Conservation (phyloP, 1,140 invertebrate species). For the Latrodectus geometricus region DNA sequence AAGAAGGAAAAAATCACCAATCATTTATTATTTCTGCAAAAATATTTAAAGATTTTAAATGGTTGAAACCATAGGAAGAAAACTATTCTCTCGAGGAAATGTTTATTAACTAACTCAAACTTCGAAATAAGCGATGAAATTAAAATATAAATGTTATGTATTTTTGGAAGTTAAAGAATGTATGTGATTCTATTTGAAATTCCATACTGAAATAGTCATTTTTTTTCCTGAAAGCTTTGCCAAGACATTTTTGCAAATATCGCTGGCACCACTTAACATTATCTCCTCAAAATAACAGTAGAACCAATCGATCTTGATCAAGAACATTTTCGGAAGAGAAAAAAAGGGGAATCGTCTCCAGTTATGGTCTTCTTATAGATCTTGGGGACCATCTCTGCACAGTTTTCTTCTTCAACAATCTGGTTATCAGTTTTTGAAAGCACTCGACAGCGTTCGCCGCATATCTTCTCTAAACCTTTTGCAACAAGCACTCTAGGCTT, state of each 20-base stretch:
- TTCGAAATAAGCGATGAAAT: no score
- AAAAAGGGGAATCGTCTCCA: not conserved
- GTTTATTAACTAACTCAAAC: no score
- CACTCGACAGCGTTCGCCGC: not conserved
- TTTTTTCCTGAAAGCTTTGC: constrained; percentile 21
- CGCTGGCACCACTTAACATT: constrained; percentile 16
- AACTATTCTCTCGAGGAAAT: no score
- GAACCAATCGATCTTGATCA: constrained; percentile 36
- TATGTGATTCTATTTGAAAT: no score
- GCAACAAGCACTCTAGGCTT: not conserved
- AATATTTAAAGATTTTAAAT: no score
- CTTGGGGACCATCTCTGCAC: constrained; percentile 9
- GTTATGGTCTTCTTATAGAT: constrained; percentile 11
- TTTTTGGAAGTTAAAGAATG: no score
- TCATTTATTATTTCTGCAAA: no score
- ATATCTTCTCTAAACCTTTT: not conserved
- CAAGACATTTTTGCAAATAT: constrained; percentile 28
- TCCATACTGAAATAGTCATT: not conserved
- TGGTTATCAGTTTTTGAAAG: constrained; percentile 35
- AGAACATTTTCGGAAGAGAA: not conserved
- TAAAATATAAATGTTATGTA: no score
- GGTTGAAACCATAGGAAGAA: no score
- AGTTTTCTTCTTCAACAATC: not conserved
- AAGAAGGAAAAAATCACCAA: no score
- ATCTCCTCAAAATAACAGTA: constrained; percentile 7